Conservation (phyloP, 1,140 invertebrate species). For the Tetragonula clypearis region DNA sequence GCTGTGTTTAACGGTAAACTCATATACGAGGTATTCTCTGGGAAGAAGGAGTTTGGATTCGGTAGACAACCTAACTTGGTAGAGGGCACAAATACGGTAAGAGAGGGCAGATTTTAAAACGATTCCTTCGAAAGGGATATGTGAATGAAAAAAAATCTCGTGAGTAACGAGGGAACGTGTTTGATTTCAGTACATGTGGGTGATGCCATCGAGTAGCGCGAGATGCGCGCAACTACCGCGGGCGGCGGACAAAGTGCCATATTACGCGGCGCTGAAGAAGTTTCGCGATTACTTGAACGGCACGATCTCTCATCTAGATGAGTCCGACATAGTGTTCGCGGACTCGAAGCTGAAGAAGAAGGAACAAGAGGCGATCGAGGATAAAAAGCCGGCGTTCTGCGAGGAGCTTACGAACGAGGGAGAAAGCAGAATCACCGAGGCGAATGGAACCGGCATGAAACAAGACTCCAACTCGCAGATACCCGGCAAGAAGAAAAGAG, state of each 20-base stretch:
- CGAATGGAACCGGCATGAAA: slow-evolving; percentile 79
- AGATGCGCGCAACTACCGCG: slow-evolving; percentile 96
- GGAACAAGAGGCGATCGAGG: slow-evolving; percentile 81
- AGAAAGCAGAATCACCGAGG: slow-evolving; percentile 79
- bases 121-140: background rate
- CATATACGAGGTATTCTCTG: slow-evolving; percentile 98
- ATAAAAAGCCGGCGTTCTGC: slow-evolving; percentile 81
- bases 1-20: slow-evolving; percentile 99
- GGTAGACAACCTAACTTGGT: slow-evolving; percentile 96
- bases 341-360: slow-evolving; percentile 88
- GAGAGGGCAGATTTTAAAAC: slow-evolving; percentile 64
- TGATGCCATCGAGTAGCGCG: slow-evolving; percentile 98
- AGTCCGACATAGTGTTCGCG: slow-evolving; percentile 95
- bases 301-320: slow-evolving; percentile 91
- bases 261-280: slow-evolving; percentile 97
- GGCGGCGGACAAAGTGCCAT: slow-evolving; percentile 98
- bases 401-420: slow-evolving; percentile 77
- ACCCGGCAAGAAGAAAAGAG: slow-evolving; percentile 93
- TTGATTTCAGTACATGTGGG: slow-evolving; percentile 95
- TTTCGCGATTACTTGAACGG: slow-evolving; percentile 97
- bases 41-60: slow-evolving; percentile 98
- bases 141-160: too few species aligned
- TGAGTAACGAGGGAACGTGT: background rate
- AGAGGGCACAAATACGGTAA: slow-evolving; percentile 96
- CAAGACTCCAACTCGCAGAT: slow-evolving; percentile 83